A percentile compares a stretch with the other conserved stretches of the same genome.
phyloP scores from a whole-genome alignment of 1,140 invertebrate genomes.

The Drosophila erecta region DNA sequence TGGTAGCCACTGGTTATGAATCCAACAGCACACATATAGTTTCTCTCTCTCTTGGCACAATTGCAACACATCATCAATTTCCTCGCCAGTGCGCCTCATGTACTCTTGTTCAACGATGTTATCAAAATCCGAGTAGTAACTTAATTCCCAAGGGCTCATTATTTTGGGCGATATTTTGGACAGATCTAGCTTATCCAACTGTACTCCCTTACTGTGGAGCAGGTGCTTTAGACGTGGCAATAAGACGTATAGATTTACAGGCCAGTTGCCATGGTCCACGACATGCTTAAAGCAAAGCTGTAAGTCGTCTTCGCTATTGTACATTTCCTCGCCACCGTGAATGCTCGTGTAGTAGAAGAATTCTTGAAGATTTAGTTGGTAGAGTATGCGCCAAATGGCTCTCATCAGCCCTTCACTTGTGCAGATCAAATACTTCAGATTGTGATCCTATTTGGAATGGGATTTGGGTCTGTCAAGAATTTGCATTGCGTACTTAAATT shows the following conservation, averaged over 20 bases:
- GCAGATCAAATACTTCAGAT: slow-evolving; percentile 40
- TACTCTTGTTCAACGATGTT: slow-evolving; percentile 36
- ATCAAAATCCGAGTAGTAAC: slow-evolving; percentile 38
- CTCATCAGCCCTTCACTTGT: slow-evolving; percentile 32
- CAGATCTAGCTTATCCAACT: slow-evolving; percentile 29
- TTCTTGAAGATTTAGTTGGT: slow-evolving; percentile 33
- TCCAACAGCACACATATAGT: slow-evolving; percentile 49
- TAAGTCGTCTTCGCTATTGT: slow-evolving; percentile 14
- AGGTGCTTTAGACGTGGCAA: slow-evolving; percentile 27
- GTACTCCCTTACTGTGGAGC: slow-evolving; percentile 47
- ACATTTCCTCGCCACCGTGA: slow-evolving; percentile 20
- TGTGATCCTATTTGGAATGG: slow-evolving; percentile 43
- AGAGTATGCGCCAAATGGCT: slow-evolving; percentile 52
- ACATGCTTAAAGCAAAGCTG: slow-evolving; percentile 38
- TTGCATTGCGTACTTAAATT: not conserved
- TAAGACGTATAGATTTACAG: slow-evolving; percentile 34
- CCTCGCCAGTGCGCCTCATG: slow-evolving; percentile 7
- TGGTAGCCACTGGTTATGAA: slow-evolving; percentile 42
- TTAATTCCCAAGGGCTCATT: slow-evolving; percentile 35
- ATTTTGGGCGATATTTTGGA: slow-evolving; percentile 54
- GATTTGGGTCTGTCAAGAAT: not conserved
- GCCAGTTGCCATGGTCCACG: slow-evolving; percentile 53
- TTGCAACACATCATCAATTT: not conserved
- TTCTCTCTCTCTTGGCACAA: slow-evolving; percentile 19
- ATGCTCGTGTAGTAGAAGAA: slow-evolving; percentile 48